Percentiles rank a stretch among this genome's conserved stretches.
phyloP scores from a whole-genome alignment of 1,140 invertebrate genomes.

The Bursaphelenchus mucronatus region DNA sequence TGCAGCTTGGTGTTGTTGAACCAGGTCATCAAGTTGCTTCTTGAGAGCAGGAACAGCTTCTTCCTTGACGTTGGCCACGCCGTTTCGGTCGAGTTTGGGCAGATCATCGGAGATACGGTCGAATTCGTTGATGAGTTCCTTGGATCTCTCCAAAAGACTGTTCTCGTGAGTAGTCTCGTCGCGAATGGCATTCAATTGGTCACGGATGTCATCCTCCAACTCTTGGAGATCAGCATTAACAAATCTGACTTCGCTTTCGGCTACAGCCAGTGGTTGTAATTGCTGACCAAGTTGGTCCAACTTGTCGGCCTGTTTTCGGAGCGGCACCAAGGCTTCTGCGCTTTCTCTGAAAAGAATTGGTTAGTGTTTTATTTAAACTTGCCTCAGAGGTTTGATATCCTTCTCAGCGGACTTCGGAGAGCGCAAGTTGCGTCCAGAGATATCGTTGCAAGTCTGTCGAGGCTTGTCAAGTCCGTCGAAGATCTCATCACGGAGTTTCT shows the following conservation, averaged over 20 bases:
- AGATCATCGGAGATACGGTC: background rate
- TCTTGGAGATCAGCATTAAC: background rate
- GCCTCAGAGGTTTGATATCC: no score
- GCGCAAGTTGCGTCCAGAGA: no score
- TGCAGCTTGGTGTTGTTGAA: background rate
- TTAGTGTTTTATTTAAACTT: no score
- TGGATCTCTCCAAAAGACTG: background rate
- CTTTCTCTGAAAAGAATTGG: background rate
- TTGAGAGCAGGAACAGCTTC: conserved; percentile 4
- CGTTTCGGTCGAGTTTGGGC: background rate
- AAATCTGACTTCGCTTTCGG: conserved; percentile 1
- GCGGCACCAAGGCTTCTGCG: background rate
- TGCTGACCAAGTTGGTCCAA: background rate
- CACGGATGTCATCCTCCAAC: conserved; percentile 1
- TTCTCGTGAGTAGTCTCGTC: background rate
- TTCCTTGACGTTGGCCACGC: background rate
- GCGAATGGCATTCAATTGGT: background rate
- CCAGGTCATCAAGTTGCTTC: background rate
- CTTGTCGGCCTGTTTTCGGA: background rate
- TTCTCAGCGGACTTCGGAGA: no score
- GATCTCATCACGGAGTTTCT: no score
- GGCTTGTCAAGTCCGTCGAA: no score
- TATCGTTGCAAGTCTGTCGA: no score
- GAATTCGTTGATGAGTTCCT: background rate
- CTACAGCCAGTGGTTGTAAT: conserved; percentile 1